Percentiles rank a stretch among this genome's conserved stretches.
Conservation (phyloP, 2,797 vertebrate genomes). For the Hephaestus fuliginosus region DNA sequence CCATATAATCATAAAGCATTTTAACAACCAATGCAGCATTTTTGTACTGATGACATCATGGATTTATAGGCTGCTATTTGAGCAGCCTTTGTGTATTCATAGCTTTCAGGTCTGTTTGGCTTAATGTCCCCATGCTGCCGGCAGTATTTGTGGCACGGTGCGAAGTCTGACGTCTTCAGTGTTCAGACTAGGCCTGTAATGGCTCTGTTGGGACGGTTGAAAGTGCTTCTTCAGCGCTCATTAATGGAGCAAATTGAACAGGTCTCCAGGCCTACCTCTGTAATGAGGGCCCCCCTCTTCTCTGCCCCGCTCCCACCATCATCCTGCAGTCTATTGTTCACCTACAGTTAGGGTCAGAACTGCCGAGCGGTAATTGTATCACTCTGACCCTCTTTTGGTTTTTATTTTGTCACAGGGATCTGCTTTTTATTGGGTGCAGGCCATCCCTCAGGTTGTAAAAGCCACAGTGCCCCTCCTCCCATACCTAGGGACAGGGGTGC, state of each 20-base stretch:
- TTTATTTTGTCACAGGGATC: slow-evolving; percentile 86
- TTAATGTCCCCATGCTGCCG: slow-evolving; percentile 69
- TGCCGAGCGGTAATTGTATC: slow-evolving; percentile 83
- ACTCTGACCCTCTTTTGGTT: slow-evolving; percentile 84
- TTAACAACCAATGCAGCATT: slow-evolving; percentile 50
- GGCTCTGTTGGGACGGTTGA: slow-evolving; percentile 84
- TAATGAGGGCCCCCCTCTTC: slow-evolving; percentile 81
- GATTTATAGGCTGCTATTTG: slow-evolving; percentile 65
- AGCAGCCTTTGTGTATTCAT: slow-evolving; percentile 71
- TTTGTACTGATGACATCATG: slow-evolving; percentile 58
- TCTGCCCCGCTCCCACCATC: slow-evolving; percentile 38
- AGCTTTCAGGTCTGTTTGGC: slow-evolving; percentile 73
- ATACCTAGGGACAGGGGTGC: slow-evolving; percentile 76
- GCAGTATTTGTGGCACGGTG: slow-evolving; percentile 68
- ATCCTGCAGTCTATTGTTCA: slow-evolving; percentile 78
- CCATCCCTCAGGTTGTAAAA: slow-evolving; percentile 84
- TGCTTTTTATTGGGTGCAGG: slow-evolving; percentile 83
- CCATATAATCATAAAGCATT: slow-evolving; percentile 51
- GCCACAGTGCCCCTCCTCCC: slow-evolving; percentile 68
- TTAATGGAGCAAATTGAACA: slow-evolving; percentile 89
- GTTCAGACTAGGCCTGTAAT: slow-evolving; percentile 74
- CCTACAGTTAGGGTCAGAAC: slow-evolving; percentile 76
- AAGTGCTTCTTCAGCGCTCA: slow-evolving; percentile 89
- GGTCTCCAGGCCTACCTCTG: slow-evolving; percentile 75
- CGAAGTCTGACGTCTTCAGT: slow-evolving; percentile 64